Evolutionary conservation across 1,140 invertebrate species (phyloP), one percentile per base, ranked within the genome.

Genomic region (Heliothis virescens): DNA sequence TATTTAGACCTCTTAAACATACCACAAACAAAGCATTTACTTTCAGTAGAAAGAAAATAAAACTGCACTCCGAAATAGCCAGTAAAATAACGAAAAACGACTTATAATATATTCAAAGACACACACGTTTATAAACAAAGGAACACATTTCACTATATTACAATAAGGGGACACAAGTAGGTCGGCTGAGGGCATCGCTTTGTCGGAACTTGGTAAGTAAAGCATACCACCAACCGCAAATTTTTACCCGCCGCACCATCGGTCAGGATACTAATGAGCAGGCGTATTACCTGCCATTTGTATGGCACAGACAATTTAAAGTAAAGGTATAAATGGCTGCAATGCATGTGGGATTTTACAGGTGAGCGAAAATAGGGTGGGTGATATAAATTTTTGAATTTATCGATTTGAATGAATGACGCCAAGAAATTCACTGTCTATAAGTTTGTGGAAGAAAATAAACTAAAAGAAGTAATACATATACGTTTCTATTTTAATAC

Each of bases 201-300:
- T 67, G 63, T 48, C 41, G 16, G n/a, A 57, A 41, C 34, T 41
- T 41, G 34, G 34, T 41, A 18, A 15, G 34, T 53, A 34, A 67
- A 16, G 41, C 26, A 50, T 67, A 18, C 41, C n/a, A 41, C 18
- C 0, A 5, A 16, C 69, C 69, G 26, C 69, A 72, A 13, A 72
- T 72, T 72, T 72, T 72, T 72, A 55, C 52, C 67, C 67, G 67
- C 67, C 50, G 63, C 69, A 15, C 69, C 47, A 13, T 57, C 26
- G 26, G 69, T 15, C 48, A 26, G 67, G 16, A 11, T 29, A 72
- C 50, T 72, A 72, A 72, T 72, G 69, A 16, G 15, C 29, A 41
- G 26, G 10, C 69, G 34, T 57, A 72, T 72, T 72, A 72, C 69
- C 34, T 18, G 21, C 52, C 69, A 55, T 55, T 67, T 48, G 63